Conservation (phyloP, 2,113 vertebrate species). For the Callaeas wilsoni region DNA sequence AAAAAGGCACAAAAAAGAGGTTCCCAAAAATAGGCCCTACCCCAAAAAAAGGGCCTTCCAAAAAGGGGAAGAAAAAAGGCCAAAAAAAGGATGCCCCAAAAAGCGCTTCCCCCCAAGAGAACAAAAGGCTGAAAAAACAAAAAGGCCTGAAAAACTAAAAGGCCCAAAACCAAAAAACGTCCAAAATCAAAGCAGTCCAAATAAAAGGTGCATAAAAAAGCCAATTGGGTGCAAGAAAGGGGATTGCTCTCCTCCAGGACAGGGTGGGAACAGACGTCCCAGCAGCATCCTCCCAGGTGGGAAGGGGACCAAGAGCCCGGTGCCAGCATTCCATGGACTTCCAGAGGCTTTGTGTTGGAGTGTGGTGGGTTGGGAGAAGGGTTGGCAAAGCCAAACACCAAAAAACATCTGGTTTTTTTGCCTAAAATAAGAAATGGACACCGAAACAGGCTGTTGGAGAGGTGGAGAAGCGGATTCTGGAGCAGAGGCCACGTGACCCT, state of each 20-base stretch:
- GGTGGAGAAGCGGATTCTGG: neutral
- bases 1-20: neutral
- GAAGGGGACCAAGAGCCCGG: neutral
- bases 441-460: fast-evolving
- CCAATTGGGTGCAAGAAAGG: neutral
- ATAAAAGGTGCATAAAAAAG: neutral
- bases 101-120: no score
- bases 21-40: neutral
- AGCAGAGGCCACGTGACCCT: neutral
- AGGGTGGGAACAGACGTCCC: fast-evolving
- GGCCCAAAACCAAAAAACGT: neutral
- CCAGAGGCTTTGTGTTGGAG: fast-evolving
- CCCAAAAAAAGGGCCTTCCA: neutral
- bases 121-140: fast-evolving
- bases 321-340: neutral
- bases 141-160: neutral
- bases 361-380: fast-evolving
- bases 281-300: neutral
- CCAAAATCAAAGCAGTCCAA: neutral
- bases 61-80: neutral
- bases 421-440: neutral
- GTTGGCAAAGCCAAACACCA: neutral
- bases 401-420: neutral
- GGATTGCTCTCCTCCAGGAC: fast-evolving
- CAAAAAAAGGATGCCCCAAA: neutral